These are phyloP conservation scores for Harpagoxenus sublaevis DNA, from an alignment of 2,888 invertebrate genomes.

Conservation along the genomic window DNA sequence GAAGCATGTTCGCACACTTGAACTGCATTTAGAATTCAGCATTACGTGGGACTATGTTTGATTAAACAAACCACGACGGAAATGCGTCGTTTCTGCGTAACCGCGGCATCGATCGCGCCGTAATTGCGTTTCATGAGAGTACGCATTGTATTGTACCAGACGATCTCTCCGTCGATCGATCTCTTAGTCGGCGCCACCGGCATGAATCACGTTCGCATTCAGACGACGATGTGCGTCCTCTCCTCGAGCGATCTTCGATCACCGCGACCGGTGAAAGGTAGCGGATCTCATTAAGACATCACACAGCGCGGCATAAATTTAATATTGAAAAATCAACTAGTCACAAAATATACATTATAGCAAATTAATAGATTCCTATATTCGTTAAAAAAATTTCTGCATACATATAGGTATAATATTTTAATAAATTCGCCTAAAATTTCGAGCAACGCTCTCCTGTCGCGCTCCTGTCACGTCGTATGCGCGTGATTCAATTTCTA, in stretches of 20 bases:
- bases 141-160: conserved; percentile 39
- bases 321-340: not conserved
- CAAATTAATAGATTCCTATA: not conserved
- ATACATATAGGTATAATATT: not conserved
- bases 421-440: not conserved
- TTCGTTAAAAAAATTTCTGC: not conserved
- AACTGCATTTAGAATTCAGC: not conserved
- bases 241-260: conserved; percentile 5
- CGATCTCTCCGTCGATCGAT: conserved; percentile 41
- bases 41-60: not conserved
- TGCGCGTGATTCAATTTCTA: conserved; percentile 37
- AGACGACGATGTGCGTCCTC: not conserved
- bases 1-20: not conserved
- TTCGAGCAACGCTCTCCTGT: not conserved
- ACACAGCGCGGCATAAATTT: not conserved
- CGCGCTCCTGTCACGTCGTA: not conserved
- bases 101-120: not conserved
- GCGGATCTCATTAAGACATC: not conserved
- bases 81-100: conserved; percentile 15
- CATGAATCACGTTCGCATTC: conserved; percentile 38
- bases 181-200: conserved; percentile 26
- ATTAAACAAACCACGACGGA: not conserved
- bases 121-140: conserved; percentile 21
- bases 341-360: not conserved
- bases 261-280: not conserved